These are phyloP conservation scores for Bugulina stolonifera DNA, from an alignment of 2,888 invertebrate species.

Conservation along the genomic window DNA sequence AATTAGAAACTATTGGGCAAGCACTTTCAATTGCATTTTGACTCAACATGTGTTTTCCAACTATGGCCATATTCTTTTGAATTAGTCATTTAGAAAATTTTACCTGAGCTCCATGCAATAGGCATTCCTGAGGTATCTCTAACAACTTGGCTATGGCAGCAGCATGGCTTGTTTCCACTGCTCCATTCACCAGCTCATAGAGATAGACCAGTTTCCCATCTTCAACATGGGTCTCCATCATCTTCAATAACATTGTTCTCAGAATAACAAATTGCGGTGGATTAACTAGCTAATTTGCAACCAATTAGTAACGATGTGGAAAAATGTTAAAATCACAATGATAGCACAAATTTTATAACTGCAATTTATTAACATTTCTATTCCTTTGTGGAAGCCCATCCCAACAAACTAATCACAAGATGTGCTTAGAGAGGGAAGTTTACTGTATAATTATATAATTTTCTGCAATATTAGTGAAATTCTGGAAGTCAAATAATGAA, in stretches of 20 bases:
- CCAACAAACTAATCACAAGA: background rate
- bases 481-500: background rate
- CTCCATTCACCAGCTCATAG: constrained; percentile 62
- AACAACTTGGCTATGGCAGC: constrained; percentile 59
- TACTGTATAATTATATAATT: background rate
- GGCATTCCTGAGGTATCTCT: background rate
- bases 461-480: no score
- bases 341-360: no score
- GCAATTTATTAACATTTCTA: no score
- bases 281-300: background rate
- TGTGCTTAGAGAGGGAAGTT: background rate
- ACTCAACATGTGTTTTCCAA: no score
- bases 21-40: no score
- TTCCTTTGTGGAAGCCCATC: background rate
- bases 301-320: background rate
- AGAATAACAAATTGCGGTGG: background rate
- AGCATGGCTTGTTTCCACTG: constrained; percentile 63
- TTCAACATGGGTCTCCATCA: constrained; percentile 60
- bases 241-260: constrained; percentile 52
- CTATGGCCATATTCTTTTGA: no score
- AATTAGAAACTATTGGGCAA: no score
- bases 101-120: constrained; percentile 10
- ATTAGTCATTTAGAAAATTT: no score
- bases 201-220: constrained; percentile 63
- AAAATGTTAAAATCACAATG: no score